Evolutionary conservation across 2,888 invertebrate genomes (phyloP), one percentile per base, ranked within the genome.

Genomic region (Orthosia gothica): DNA sequence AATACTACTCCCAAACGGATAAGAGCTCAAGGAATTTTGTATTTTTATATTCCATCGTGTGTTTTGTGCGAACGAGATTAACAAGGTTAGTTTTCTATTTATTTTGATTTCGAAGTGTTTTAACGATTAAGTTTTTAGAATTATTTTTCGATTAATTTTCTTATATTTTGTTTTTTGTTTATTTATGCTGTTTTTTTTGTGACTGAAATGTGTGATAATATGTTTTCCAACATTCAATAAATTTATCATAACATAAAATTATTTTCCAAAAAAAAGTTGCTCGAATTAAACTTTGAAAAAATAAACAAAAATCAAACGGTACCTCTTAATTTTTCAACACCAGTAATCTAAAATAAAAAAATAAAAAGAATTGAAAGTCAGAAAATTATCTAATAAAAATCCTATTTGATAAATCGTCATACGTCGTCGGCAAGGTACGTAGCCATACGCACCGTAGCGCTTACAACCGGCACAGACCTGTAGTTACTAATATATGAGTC

Each of bases 21-120:
- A 66, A 73, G 26, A 86, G 63, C 84, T 85, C 78, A 67, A 85
- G 66, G 49, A 75, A 70, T 79, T 84, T 86, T 84, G 72, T 84
- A 82, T 74, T 82, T 86, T 79, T 85, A 79, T 86, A 74, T 69
- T 72, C 16, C 47, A 70, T 76, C 67, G 75, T 80, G 81, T 83
- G 82, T 68, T 74, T 57, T 77, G 86, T 84, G 82, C 70, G 74
- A 70, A 65, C 76, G 83, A 80, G 76, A 76, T 80, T 62, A 65
- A 55, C 23, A 76, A 82, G 83, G 82, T 82, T 55, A 52, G 82
- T 83, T 70, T 79, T 55, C 74, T 16, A 47, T 61, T 54, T 49
- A 26, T 47, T 50, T 40, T 40, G 9, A 40, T 40, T 40, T 40
- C 9, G 40, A 11, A 9, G 64, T 62, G 16, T 18, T n/a, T 64